Evolutionary conservation across 2,797 vertebrate species (phyloP).

Genomic region (Champsocephalus esox): DNA sequence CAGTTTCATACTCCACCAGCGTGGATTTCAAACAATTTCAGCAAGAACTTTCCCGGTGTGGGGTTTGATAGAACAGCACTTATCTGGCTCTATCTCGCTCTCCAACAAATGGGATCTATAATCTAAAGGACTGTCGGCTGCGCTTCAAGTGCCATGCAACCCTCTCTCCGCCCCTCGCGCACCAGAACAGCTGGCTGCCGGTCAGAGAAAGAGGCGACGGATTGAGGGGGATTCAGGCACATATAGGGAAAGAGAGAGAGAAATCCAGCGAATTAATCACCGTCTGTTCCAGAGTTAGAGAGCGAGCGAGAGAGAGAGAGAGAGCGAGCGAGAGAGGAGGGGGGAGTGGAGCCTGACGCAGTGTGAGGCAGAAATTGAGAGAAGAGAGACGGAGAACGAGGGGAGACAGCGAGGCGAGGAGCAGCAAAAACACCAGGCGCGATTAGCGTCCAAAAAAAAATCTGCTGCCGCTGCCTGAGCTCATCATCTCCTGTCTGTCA

Average conservation of each 20-base stretch:
- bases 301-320: conserved; percentile 1
- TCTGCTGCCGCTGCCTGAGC: conserved; percentile 30
- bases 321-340: conserved; percentile 19
- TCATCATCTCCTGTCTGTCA: conserved; percentile 28
- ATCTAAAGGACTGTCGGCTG: conserved; percentile 58
- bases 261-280: conserved; percentile 73
- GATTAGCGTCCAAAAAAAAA: conserved; percentile 54
- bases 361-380: conserved; percentile 76
- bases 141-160: conserved; percentile 46
- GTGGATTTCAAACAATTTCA: conserved; percentile 49
- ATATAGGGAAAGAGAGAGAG: conserved; percentile 30
- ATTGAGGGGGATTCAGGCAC: conserved; percentile 57
- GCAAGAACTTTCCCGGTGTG: conserved; percentile 55
- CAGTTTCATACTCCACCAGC: conserved; percentile 3
- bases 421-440: conserved; percentile 64
- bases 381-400: conserved; percentile 66
- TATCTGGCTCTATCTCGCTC: conserved; percentile 36
- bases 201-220: conserved; percentile 55
- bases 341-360: conserved; percentile 77
- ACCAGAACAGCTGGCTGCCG: conserved; percentile 66
- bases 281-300: conserved; percentile 59
- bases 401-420: conserved; percentile 60
- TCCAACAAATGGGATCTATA: conserved; percentile 45
- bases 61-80: conserved; percentile 34
- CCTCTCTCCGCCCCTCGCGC: conserved; percentile 23